These are phyloP conservation scores for Osmerus mordax DNA, from an alignment of 2,113 vertebrate species.

Conservation along the genomic window DNA sequence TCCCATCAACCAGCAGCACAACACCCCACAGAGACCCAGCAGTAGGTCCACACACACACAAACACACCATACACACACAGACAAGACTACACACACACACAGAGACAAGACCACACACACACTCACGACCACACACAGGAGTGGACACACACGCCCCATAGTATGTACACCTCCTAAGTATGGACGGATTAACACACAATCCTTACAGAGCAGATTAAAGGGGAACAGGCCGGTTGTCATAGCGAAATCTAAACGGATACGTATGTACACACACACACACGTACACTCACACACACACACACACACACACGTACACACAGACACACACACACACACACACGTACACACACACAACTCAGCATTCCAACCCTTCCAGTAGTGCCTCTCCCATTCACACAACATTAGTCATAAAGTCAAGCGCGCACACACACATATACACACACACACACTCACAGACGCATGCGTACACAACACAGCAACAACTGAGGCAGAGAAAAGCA, in stretches of 20 bases:
- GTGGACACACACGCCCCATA: not conserved
- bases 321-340: too few species aligned
- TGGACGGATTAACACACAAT: slow-evolving; percentile 4
- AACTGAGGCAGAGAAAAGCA: not conserved
- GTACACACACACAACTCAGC: not conserved
- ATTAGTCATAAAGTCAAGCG: not conserved
- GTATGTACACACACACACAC: not conserved
- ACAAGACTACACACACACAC: not conserved
- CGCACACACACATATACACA: too few species aligned
- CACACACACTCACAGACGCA: not conserved
- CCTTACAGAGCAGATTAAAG: slow-evolving; percentile 1
- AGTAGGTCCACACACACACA: not conserved
- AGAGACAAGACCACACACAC: not conserved
- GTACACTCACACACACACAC: not conserved
- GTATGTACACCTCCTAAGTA: not conserved
- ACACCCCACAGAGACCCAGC: not conserved
- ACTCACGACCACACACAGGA: not conserved
- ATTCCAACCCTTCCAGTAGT: not conserved
- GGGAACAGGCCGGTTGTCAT: slow-evolving; percentile 8
- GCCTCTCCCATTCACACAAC: not conserved
- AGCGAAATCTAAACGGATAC: not conserved
- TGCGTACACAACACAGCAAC: not conserved
- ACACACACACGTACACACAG: not conserved
- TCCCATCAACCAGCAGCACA: not conserved
- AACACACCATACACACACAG: not conserved